These are phyloP conservation scores for Cheilosia scutellata DNA, from an alignment of 2,888 invertebrate genomes.

Conservation along the genomic window DNA sequence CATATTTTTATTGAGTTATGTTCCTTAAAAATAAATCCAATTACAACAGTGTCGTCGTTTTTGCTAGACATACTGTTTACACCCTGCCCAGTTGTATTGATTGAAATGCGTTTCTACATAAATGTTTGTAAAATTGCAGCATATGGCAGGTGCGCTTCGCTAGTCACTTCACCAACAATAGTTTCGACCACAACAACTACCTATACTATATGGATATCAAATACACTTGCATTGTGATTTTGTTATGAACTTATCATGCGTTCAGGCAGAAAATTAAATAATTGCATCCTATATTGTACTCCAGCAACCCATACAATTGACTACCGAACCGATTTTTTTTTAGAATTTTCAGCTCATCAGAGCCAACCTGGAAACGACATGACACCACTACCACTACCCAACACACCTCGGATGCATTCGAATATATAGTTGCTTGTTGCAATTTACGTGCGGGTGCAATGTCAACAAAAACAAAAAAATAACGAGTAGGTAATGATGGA, in stretches of 20 bases:
- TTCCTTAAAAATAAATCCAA: background rate
- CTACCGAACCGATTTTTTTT: slow-evolving; percentile 43
- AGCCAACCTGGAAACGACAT: slow-evolving; percentile 33
- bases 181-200: slow-evolving; percentile 12
- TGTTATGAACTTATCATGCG: slow-evolving; percentile 66
- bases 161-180: background rate
- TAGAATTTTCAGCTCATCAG: slow-evolving; percentile 47
- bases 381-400: background rate
- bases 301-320: slow-evolving; percentile 54
- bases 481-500: slow-evolving; percentile 51
- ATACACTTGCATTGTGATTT: slow-evolving; percentile 58
- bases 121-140: slow-evolving; percentile 38
- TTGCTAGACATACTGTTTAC: slow-evolving; percentile 36
- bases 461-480: slow-evolving; percentile 46
- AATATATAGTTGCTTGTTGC: background rate
- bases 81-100: slow-evolving; percentile 23
- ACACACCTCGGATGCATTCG: background rate
- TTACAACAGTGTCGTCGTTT: background rate
- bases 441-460: background rate
- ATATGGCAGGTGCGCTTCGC: slow-evolving; percentile 2
- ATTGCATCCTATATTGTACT: slow-evolving; percentile 54
- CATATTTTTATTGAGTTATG: too few relatives aligned
- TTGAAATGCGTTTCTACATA: slow-evolving; percentile 47
- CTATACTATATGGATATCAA: slow-evolving; percentile 26
- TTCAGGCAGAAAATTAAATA: slow-evolving; percentile 72